Conservation (phyloP, 2,888 invertebrate genomes). For the Dryadula phaetusa region DNA sequence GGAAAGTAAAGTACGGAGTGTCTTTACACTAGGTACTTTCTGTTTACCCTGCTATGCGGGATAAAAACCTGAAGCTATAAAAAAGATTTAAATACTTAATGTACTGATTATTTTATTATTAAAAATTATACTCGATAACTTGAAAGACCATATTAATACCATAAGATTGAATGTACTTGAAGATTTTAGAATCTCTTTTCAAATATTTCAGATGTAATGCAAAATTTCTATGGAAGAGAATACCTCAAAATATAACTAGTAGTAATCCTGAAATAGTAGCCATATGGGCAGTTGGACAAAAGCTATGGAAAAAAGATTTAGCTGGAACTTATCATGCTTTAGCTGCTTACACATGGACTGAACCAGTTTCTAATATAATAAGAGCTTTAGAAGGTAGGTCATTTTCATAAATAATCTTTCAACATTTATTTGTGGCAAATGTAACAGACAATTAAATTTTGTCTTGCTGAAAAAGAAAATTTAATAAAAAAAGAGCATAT, state of each 20-base stretch:
- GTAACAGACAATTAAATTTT: background rate
- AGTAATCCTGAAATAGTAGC: constrained; percentile 89
- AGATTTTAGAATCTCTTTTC: background rate
- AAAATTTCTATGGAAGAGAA: constrained; percentile 96
- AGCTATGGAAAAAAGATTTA: constrained; percentile 94
- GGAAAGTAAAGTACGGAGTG: too few species aligned
- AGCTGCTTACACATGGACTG: constrained; percentile 90
- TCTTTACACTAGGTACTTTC: too few species aligned
- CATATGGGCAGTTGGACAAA: constrained; percentile 93
- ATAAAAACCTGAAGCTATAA: too few species aligned
- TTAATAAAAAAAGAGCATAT: too few species aligned
- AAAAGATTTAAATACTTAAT: too few species aligned
- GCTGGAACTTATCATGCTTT: constrained; percentile 91
- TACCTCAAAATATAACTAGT: constrained; percentile 89
- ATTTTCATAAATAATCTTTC: too few species aligned
- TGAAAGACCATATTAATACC: too few species aligned
- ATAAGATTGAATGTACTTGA: background rate
- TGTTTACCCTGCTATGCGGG: too few species aligned
- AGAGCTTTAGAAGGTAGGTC: constrained; percentile 89
- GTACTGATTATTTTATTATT: too few species aligned
- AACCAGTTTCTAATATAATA: constrained; percentile 91
- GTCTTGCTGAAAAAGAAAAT: background rate
- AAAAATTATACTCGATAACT: too few species aligned
- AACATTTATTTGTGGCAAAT: too few species aligned
- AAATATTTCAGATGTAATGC: constrained; percentile 89